A percentile compares a stretch with the other conserved stretches of the same genome.
phyloP scores from a whole-genome alignment of 2,113 vertebrate species.

The Tragulus kanchil region DNA sequence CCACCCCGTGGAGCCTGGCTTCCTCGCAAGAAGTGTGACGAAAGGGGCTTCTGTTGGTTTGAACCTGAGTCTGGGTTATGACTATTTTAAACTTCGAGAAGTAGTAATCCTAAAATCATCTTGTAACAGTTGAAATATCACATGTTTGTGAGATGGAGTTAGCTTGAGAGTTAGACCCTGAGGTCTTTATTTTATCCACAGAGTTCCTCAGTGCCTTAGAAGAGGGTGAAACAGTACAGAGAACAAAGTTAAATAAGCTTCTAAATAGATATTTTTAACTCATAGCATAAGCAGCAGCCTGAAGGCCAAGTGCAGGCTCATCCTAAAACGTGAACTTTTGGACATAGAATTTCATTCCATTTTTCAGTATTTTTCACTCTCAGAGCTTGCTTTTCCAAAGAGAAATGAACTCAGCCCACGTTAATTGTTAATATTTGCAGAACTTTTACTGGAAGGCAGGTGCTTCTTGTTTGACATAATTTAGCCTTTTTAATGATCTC shows the following conservation, averaged over 20 bases:
- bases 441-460: neutral
- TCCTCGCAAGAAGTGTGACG: neutral
- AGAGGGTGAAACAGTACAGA: neutral
- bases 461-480: neutral
- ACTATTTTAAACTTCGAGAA: neutral
- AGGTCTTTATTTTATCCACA: neutral
- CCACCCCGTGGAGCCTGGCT: neutral
- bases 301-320: neutral
- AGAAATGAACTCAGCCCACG: neutral
- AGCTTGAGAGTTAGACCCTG: neutral
- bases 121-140: neutral
- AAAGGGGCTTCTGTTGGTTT: neutral
- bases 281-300: neutral
- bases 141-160: neutral
- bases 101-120: neutral
- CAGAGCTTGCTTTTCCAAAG: conserved; percentile 8
- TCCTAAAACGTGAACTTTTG: neutral
- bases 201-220: neutral
- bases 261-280: neutral
- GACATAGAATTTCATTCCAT: neutral
- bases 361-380: neutral
- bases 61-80: neutral
- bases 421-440: neutral
- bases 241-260: neutral
- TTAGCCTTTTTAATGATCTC: neutral